Evolutionary conservation across 2,888 invertebrate genomes (phyloP), one percentile per base, ranked within the genome.

Genomic region (Sphinx pinastri): DNA sequence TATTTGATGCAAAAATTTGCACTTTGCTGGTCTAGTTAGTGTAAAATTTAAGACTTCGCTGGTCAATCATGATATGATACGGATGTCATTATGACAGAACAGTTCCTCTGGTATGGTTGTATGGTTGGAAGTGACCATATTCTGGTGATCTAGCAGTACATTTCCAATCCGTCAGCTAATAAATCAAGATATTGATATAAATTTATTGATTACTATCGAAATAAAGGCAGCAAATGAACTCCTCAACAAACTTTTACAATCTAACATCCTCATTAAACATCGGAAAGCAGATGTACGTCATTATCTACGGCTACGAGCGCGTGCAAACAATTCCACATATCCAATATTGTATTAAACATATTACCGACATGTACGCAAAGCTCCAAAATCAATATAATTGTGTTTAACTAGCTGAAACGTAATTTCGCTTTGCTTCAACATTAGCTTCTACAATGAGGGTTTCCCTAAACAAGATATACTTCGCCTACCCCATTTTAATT

Each of bases 381-480:
- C 81, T 81, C 75, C 73, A 81, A 82, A 85, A 87, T 88, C 87
- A 86, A 88, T 89, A 86, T 86, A 84, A 84, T 84, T 78, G 80
- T 82, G 81, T 86, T 83, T 83, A 83, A 85, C 83, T 86, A 85
- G 79, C 79, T 75, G 75, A 77, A 77, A 77, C 72, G 82, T 85
- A 84, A 88, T 86, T 87, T 84, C 78, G 74, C 78, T 84, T 81
- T 83, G 77, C 80, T 73, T 82, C 75, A 70, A 83, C 79, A 80
- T 84, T 79, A 82, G 80, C 79, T 79, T 75, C 74, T 77, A 75
- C 67, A 70, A 76, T 73, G 68, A 83, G 86, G 84, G 76, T 72
- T 84, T 81, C 71, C 77, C 71, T 69, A 47, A 13, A 14, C 38
- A 38, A 12, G 12, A 55, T 16, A 16, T 16, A 54, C 54, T 51